These are phyloP conservation scores for Ladona fulva DNA, from an alignment of 1,140 invertebrate species.

Conservation along the genomic window DNA sequence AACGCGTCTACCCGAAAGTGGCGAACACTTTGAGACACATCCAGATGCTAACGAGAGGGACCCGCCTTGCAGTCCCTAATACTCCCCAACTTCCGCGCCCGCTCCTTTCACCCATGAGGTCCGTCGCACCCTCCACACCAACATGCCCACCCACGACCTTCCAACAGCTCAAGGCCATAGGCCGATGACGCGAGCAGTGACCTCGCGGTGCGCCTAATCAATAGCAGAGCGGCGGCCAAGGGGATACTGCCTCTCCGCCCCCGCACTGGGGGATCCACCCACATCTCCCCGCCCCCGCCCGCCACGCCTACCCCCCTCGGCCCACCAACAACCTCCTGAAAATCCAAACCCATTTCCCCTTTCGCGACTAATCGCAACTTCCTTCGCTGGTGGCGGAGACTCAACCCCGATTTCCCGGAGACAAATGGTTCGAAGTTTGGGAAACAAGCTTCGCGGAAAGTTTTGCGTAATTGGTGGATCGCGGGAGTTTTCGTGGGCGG, in stretches of 20 bases:
- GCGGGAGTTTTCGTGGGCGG: too few species aligned
- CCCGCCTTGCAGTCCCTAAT: too few species aligned
- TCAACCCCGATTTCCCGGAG: neutral
- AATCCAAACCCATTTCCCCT: neutral
- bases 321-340: neutral
- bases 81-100: neutral
- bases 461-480: too few species aligned
- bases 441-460: too few species aligned
- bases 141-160: neutral
- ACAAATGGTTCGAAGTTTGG: too few species aligned
- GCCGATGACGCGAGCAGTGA: constrained; percentile 1
- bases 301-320: too few species aligned
- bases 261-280: neutral
- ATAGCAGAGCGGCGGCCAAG: neutral
- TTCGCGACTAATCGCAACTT: neutral
- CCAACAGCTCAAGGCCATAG: neutral
- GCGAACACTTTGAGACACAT: too few species aligned
- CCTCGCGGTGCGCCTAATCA: neutral
- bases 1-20: too few species aligned
- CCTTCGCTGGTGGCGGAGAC: neutral
- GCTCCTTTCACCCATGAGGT: neutral
- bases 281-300: neutral
- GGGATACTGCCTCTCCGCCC: neutral
- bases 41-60: too few species aligned
- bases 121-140: neutral